Evolutionary conservation across 92 coral and sea anemone species (phyloP), one percentile per base, ranked within the genome.

Genomic region (Umimayanthus kanabou): DNA sequence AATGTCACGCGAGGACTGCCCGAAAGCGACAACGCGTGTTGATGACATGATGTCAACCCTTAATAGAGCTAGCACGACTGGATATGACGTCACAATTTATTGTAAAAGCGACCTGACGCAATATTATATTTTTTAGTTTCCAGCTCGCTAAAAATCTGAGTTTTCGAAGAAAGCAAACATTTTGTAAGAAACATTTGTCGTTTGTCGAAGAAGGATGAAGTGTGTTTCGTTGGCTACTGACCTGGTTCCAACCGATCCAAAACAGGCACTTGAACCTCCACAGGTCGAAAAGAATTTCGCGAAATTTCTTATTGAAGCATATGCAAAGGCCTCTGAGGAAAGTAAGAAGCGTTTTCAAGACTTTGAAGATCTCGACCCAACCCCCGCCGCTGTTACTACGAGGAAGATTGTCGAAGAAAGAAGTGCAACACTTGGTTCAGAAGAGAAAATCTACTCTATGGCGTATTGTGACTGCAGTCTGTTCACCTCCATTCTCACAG

Each of bases 381-480:
- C 39, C 5, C 42, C 20, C 4, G 49, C 33, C 15, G 39, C 75
- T 40, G 55, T 13, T 39, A 67, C 9, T 39, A 22, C 8, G 14
- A 43, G 85, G 57, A 64, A 39, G 45, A 81, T 64, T 64, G 74
- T 81, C 53, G 85, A 66, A 33, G n/a, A 26, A 37, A 18, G 85
- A 39, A 39, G 43, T 23, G 74, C 85, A 9, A 81, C 85, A 8
- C 29, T 81, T 29, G 85, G 85, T 5, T 81, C 85, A 81, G 75
- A 81, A 61, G 85, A 81, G 69, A 65, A 26, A 14, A 65, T 81
- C 26, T 81, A 64, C 57, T 33, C 58, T 6, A 64, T 42, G 37
- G n/a, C 26, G 5, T 4, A 33, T 20, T 65, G 33, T 25, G 85
- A 81, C 85, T 81, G 85, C 72, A 93, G 94, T n/a, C n/a, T n/a